These are phyloP conservation scores for Isurus oxyrinchus DNA, from an alignment of 2,113 vertebrate genomes.

Conservation along the genomic window DNA sequence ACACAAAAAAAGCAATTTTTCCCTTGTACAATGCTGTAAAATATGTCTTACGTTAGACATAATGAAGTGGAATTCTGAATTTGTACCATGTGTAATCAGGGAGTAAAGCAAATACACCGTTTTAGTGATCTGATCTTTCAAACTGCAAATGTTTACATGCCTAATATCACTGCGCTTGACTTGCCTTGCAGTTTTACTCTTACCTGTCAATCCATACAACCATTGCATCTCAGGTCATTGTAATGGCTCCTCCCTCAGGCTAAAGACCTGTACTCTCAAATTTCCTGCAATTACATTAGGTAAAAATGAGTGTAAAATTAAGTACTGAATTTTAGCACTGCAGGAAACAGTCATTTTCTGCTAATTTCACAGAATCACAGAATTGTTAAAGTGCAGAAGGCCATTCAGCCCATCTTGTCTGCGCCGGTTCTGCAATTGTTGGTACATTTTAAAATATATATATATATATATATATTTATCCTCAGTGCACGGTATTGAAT, in stretches of 20 bases:
- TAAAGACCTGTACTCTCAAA: background rate
- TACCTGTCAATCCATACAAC: background rate
- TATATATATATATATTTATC: background rate
- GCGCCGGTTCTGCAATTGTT: too few species aligned
- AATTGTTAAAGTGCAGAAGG: too few species aligned
- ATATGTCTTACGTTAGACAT: background rate
- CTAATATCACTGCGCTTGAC: background rate
- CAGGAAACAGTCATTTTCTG: background rate
- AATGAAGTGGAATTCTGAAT: background rate
- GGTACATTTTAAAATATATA: background rate
- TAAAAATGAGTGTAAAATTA: background rate
- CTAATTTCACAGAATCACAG: background rate
- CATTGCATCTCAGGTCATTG: background rate
- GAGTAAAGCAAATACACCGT: background rate
- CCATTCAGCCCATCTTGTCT: too few species aligned
- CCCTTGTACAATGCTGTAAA: background rate
- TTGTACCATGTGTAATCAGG: background rate
- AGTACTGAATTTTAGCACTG: background rate
- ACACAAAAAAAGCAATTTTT: background rate
- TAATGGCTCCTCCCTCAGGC: background rate
- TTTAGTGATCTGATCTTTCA: background rate
- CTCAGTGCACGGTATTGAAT: background rate
- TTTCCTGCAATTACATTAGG: background rate
- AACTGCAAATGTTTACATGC: background rate
- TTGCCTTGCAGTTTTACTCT: background rate